Evolutionary conservation across 2,113 vertebrate genomes (phyloP), one percentile per base, ranked within the genome.

Genomic region (Chamaetylas fuelleborni): DNA sequence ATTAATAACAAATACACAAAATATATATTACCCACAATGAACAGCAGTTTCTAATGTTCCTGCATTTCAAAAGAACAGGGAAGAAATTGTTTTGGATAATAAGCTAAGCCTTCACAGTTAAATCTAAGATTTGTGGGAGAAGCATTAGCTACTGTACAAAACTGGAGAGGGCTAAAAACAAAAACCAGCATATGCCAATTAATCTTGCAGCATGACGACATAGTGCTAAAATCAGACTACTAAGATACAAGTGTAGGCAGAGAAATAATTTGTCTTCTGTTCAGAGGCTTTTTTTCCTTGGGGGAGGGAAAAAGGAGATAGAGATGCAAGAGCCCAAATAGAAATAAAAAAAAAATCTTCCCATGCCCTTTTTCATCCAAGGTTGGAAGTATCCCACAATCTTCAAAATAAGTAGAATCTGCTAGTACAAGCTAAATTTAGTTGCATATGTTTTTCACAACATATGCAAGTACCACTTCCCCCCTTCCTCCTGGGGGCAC

Each of bases 301-400:
- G 38, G 76, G 36, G 57, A 64, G 48, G 64, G 57, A 76, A 28
- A 69, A 91, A 67, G 29, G 33, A 90, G 43, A 81, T 85, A 62
- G 56, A 92, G 51, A 88, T 92, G 42, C 51, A 88, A 73, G 50
- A 51, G 43, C 34, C 74, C 77, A 94, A 96, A 92, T 1, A 95
- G 85, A 96, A 92, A 91, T 90, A 25, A 48, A 54, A 72, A 40
- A 91, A 45, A 94, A 57, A 91, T 96, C 97, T 98, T 99, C 98
- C 98, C 98, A 99, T 98, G 98, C 98, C 98, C 98, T 98, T 97
- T 96, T 98, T 96, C 88, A 95, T 97, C 93, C 78, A 95, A 97
- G 97, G 96, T 97, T 98, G 97, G 96, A 98, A 98, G 97, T 98
- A 98, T 98, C 98, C 98, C 98, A 98, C 97, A 95, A 80, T 71